Evolutionary conservation across 2,797 vertebrate genomes (phyloP).

Genomic region (Gallinago solitaria): DNA sequence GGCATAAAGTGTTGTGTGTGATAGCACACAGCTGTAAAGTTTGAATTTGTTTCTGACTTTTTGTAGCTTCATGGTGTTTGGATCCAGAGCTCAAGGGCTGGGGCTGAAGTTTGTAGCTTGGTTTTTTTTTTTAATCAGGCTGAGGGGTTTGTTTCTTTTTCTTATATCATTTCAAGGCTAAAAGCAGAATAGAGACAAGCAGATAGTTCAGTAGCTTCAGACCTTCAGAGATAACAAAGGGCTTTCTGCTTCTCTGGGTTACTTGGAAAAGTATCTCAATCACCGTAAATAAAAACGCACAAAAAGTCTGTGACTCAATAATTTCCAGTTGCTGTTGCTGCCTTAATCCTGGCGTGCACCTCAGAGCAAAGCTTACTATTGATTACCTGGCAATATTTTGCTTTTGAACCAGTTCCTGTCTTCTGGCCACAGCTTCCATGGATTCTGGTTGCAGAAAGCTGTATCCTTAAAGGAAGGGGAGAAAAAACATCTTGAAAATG

Average conservation of each 20-base stretch:
- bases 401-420: conserved; percentile 93
- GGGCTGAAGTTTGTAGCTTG: neutral
- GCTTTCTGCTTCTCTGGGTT: neutral
- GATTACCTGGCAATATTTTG: conserved; percentile 93
- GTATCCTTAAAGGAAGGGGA: conserved; percentile 79
- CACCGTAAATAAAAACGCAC: neutral
- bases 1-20: neutral
- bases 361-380: neutral
- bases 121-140: neutral
- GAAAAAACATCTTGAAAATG: neutral
- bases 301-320: neutral
- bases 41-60: neutral
- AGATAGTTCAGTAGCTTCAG: neutral
- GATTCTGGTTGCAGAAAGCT: conserved; percentile 89
- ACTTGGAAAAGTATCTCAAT: neutral
- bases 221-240: neutral
- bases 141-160: neutral
- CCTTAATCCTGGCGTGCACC: neutral
- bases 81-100: neutral
- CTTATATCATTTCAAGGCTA: neutral
- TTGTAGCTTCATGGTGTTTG: neutral
- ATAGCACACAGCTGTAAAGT: neutral
- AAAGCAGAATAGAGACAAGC: neutral
- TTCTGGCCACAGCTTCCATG: conserved; percentile 89
- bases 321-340: neutral